Conservation (phyloP, 2,888 invertebrate genomes). For the Eupeodes latifasciatus region DNA sequence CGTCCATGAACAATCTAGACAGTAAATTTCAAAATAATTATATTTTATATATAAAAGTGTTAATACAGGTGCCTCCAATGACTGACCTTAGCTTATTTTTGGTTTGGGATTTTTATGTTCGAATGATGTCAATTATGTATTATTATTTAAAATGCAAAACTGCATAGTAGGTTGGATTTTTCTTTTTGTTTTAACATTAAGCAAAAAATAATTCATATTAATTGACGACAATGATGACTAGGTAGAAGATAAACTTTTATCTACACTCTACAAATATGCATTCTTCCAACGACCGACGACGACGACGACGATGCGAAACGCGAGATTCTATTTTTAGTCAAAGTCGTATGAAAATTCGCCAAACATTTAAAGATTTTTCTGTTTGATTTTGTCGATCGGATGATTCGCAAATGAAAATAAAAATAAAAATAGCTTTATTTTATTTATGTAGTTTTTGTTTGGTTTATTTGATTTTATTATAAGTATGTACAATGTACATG, state of each 20-base stretch:
- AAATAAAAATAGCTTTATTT: slow-evolving; percentile 58
- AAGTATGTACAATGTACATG: no score
- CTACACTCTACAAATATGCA: slow-evolving; percentile 1
- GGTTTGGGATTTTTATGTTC: not conserved
- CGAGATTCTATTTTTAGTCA: slow-evolving; percentile 23
- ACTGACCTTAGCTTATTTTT: slow-evolving; percentile 25
- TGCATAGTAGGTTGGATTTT: not conserved
- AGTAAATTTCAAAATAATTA: not conserved
- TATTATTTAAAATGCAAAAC: not conserved
- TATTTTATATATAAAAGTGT: not conserved
- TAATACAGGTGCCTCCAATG: not conserved
- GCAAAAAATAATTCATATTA: not conserved
- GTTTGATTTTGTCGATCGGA: slow-evolving; percentile 52
- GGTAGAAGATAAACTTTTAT: no score
- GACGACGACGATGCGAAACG: not conserved
- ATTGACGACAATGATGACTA: not conserved
- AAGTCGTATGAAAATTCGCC: slow-evolving; percentile 12
- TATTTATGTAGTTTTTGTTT: slow-evolving; percentile 30
- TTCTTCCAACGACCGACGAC: not conserved
- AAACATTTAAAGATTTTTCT: slow-evolving; percentile 17
- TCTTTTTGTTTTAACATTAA: not conserved
- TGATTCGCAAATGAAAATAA: slow-evolving; percentile 54
- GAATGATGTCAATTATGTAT: slow-evolving; percentile 12
- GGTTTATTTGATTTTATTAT: not conserved
- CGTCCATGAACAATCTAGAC: slow-evolving; percentile 5